Evolutionary conservation across 1,140 invertebrate genomes (phyloP).

Genomic region (Dufourea novaeangliae): DNA sequence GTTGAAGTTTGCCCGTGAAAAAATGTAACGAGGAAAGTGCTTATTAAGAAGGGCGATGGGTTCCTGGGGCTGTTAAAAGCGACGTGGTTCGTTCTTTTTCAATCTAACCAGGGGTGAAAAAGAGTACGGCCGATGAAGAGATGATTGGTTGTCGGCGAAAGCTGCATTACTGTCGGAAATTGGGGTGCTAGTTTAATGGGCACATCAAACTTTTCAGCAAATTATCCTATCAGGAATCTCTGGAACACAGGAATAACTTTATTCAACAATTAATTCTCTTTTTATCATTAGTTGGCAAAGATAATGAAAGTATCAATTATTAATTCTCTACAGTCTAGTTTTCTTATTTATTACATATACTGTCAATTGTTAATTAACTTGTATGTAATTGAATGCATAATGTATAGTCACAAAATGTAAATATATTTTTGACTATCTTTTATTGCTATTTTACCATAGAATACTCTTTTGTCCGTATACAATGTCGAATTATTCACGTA

Average conservation of each 20-base stretch:
- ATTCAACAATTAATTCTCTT: no score
- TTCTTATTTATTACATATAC: neutral
- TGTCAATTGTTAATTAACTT: no score
- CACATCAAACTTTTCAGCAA: conserved; percentile 62
- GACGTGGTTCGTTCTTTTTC: conserved; percentile 34
- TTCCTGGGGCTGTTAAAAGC: conserved; percentile 30
- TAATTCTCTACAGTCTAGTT: neutral
- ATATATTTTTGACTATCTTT: no score
- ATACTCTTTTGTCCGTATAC: no score
- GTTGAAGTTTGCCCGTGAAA: conserved; percentile 8
- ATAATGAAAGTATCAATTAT: neutral
- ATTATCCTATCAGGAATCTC: conserved; percentile 41
- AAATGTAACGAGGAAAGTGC: conserved; percentile 51
- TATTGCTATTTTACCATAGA: no score
- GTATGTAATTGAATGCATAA: no score
- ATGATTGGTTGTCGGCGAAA: conserved; percentile 41
- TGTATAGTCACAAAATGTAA: no score
- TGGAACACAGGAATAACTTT: conserved; percentile 20
- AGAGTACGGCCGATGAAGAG: neutral
- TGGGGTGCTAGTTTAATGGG: conserved; percentile 61
- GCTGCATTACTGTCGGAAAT: conserved; percentile 59
- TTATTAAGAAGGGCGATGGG: conserved; percentile 60
- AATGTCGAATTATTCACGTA: no score
- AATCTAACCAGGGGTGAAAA: conserved; percentile 13
- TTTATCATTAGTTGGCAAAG: no score